phyloP scores from a whole-genome alignment of 2,888 invertebrate species.

The Cyclophora punctaria region DNA sequence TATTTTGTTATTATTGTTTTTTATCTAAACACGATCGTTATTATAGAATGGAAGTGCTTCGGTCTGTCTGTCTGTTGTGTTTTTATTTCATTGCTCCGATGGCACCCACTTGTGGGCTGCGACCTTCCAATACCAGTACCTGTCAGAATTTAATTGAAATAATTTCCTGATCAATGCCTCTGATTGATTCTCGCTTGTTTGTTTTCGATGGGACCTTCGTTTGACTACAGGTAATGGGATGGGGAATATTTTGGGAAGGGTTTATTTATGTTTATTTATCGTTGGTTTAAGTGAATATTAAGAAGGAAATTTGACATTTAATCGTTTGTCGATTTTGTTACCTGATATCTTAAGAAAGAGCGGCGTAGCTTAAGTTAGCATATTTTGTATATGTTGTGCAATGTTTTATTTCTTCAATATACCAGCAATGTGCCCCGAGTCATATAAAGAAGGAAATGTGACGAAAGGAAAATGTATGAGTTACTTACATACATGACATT shows the following conservation, averaged over 20 bases:
- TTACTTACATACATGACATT: slow-evolving; percentile 36
- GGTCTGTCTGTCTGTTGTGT: slow-evolving; percentile 36
- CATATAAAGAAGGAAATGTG: background rate
- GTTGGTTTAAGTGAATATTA: too few species aligned
- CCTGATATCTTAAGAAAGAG: too few species aligned
- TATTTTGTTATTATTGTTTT: slow-evolving; percentile 69
- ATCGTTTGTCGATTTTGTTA: too few species aligned
- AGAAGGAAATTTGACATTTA: too few species aligned
- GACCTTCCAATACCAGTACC: slow-evolving; percentile 23
- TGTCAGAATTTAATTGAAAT: slow-evolving; percentile 33
- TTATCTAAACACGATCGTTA: slow-evolving; percentile 73
- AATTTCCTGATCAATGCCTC: slow-evolving; percentile 16
- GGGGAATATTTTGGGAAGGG: too few species aligned
- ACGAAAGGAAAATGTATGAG: slow-evolving; percentile 1
- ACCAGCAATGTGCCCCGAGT: too few species aligned
- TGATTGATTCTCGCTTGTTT: slow-evolving; percentile 14
- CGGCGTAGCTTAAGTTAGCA: too few species aligned
- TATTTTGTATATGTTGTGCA: too few species aligned
- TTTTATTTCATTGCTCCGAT: slow-evolving; percentile 24
- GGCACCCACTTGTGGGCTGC: slow-evolving; percentile 33
- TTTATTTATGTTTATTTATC: too few species aligned
- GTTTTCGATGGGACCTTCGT: background rate
- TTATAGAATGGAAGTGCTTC: slow-evolving; percentile 54
- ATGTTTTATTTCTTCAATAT: too few species aligned
- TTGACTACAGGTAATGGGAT: too few species aligned